Percentiles rank a stretch among this genome's conserved stretches.
Conservation (phyloP, 2,888 invertebrate species). For the Temnothorax rugatulus region DNA sequence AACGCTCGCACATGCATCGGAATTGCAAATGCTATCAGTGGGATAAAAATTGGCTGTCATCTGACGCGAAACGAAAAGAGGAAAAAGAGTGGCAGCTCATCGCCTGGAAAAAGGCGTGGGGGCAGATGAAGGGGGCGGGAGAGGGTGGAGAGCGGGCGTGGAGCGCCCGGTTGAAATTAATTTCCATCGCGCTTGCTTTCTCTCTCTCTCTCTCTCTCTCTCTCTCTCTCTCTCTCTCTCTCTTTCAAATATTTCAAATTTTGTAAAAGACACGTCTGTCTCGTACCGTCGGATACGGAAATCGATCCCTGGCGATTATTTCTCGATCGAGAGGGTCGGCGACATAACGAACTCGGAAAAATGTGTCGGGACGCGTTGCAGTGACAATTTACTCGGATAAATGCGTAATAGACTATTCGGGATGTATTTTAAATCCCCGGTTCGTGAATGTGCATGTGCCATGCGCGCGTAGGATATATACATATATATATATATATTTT, state of each 20-base stretch:
- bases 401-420: constrained; percentile 4
- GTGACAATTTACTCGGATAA: background rate
- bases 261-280: constrained; percentile 55
- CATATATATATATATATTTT: no score
- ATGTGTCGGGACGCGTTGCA: background rate
- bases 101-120: background rate
- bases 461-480: background rate
- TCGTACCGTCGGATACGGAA: constrained; percentile 69
- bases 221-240: no score
- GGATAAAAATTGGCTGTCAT: constrained; percentile 86
- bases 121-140: background rate
- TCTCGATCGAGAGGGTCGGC: background rate
- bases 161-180: constrained; percentile 23
- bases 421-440: background rate
- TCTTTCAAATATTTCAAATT: constrained; percentile 16
- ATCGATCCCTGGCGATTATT: constrained; percentile 74
- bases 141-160: background rate
- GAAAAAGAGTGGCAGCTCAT: constrained; percentile 50
- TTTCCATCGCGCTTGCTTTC: background rate
- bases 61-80: constrained; percentile 79
- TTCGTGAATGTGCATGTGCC: background rate
- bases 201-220: no score
- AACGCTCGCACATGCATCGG: constrained; percentile 74
- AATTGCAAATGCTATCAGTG: constrained; percentile 86
- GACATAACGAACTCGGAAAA: background rate